Conservation (phyloP, 2,113 vertebrate species). For the Hassar affinis region DNA sequence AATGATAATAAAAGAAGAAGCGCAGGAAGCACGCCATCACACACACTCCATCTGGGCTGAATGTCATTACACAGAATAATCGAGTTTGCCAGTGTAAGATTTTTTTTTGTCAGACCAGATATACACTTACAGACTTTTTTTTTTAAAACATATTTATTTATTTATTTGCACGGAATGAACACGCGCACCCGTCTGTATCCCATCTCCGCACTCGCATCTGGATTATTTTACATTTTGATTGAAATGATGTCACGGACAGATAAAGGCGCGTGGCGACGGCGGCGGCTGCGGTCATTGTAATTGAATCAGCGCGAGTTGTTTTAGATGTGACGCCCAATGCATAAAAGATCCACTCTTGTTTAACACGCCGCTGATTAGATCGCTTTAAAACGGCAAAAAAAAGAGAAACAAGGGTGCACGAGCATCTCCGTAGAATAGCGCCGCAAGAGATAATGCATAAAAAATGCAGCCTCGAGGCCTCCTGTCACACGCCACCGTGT, state of each 20-base stretch:
- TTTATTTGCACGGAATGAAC: slow-evolving; percentile 83
- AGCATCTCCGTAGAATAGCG: slow-evolving; percentile 73
- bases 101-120: slow-evolving; percentile 57
- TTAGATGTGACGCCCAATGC: slow-evolving; percentile 80
- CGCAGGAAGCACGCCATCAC: slow-evolving; percentile 79
- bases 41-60: slow-evolving; percentile 80
- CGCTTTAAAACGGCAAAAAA: slow-evolving; percentile 76
- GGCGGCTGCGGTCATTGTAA: slow-evolving; percentile 82
- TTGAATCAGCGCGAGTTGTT: slow-evolving; percentile 94
- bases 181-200: slow-evolving; percentile 87
- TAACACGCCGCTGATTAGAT: slow-evolving; percentile 92
- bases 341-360: slow-evolving; percentile 95
- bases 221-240: slow-evolving; percentile 99
- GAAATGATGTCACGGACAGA: slow-evolving; percentile 97
- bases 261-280: slow-evolving; percentile 77
- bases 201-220: slow-evolving; percentile 88
- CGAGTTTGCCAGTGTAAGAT: slow-evolving; percentile 81
- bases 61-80: slow-evolving; percentile 89
- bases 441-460: slow-evolving; percentile 76
- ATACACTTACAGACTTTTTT: slow-evolving; percentile 66
- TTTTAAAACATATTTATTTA: slow-evolving; percentile 58
- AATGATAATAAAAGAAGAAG: slow-evolving; percentile 81
- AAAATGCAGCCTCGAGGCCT: slow-evolving; percentile 47
- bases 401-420: slow-evolving; percentile 68
- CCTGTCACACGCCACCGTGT: slow-evolving; percentile 9